Evolutionary conservation across 1,140 invertebrate species (phyloP), one percentile per base, ranked within the genome.

Genomic region (Tetramorium parvispinum): DNA sequence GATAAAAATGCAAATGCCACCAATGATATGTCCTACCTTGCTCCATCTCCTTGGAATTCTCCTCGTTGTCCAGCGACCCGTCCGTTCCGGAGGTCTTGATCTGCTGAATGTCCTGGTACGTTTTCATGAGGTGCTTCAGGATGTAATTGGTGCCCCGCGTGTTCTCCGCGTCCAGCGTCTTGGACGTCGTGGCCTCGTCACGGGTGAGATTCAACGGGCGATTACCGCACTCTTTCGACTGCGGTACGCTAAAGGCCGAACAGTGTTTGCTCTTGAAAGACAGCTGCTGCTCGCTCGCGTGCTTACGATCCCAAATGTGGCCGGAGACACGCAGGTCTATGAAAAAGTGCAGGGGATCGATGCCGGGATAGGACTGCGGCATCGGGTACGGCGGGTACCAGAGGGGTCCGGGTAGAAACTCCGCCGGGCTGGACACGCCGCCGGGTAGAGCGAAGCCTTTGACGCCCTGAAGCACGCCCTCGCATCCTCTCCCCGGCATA

Each of bases 281-380:
- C 8, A 93, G 53, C 46, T 94, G 92, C 16, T 93, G 88, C 8
- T 94, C 94, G 10, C 88, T 87, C 24, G 90, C 93, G 16, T 93
- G 77, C 75, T 97, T 97, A 40, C 97, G 95, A 82, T 98, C 97
- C 94, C 97, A 98, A 78, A 98, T 97, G 87, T 98, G 97, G 0
- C 97, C 97, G 3, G 97, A 97, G 0, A 98, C 97, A 59, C 97
- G 96, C 0, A 98, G 92, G 90, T 98, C 97, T 59, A 98, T 98
- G 94, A 98, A 98, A 91, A 98, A 98, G 91, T 98, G 97, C 7
- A 98, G 87, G 0, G 97, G 97, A 95, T 98, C 97, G 21, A 98
- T 97, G 7, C 96, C 97, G n/a, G 97, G 97, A 70, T 95, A 95
- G 6, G 91, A 92, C 43, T 97, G 97, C 0, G 97, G 96, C 43